phyloP scores from a whole-genome alignment of 1,140 invertebrate genomes.

The Caenorhabditis inopinata region DNA sequence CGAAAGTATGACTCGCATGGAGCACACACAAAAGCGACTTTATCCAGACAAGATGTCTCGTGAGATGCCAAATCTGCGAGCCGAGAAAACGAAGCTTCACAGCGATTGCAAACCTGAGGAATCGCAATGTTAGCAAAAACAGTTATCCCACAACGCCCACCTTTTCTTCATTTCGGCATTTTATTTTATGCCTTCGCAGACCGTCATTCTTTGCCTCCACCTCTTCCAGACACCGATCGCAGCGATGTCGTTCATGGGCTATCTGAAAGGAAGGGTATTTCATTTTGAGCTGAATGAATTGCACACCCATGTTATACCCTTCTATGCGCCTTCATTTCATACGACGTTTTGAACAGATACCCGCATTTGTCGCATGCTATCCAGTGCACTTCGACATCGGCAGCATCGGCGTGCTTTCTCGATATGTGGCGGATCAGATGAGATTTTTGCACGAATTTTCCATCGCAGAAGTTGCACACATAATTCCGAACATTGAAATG shows the following conservation, averaged over 20 bases:
- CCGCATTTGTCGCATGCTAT: conserved; percentile 21
- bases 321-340: conserved; percentile 3
- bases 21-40: not conserved
- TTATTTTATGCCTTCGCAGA: not conserved
- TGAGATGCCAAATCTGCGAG: not conserved
- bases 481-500: conserved; percentile 31
- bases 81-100: not conserved
- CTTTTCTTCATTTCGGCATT: not conserved
- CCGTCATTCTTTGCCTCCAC: not conserved
- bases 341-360: not conserved
- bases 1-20: conserved; percentile 3
- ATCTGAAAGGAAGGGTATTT: not conserved
- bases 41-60: not conserved
- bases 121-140: not conserved
- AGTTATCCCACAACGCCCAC: not conserved
- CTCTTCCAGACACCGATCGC: not conserved
- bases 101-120: not conserved
- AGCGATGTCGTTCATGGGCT: not conserved
- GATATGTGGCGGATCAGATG: conserved; percentile 30
- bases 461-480: conserved; percentile 12
- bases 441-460: conserved; percentile 39
- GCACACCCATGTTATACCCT: not conserved
- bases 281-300: not conserved
- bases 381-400: not conserved
- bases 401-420: conserved; percentile 30